Base-by-base conservation (phyloP, 2,113 vertebrate genomes). In the Oenanthe oenanthe region DNA sequence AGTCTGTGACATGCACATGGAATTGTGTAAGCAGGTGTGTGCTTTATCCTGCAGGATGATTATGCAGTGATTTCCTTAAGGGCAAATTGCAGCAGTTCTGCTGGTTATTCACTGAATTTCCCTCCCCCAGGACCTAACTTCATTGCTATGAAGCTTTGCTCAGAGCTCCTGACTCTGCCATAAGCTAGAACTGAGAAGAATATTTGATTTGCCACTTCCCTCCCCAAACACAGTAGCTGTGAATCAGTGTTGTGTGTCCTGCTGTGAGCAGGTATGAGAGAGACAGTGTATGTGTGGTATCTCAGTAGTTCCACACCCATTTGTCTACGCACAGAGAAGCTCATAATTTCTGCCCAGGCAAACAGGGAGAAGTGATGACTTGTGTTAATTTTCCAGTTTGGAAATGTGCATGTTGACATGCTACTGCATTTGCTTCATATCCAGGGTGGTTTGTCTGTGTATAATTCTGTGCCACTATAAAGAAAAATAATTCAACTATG, bases 361-460 rank as follows among this genome's bases (percentile, higher is more conserved):
- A 74, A 45, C 82, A 88, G 88, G 95, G 94, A 68, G 93, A 67
- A 86, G 40, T 29, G 38, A 78, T 90, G 87, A 76, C 47, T 85
- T 82, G 19, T 74, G 34, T 40, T 94, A 76, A 67, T 92, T 92
- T 96, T 93, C 88, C 92, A 74, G 28, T 74, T 57, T 88, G 95
- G 92, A 93, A 96, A 86, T 54, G 65, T 25, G 7, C 1, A 1
- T 77, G 85, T 77, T 95, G 75, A 67, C 61, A 43, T 92, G 85
- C 72, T 88, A 1, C 83, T 63, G 38, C 31, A 81, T 57, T 48
- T 92, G 78, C 66, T 62, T 95, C 28, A 4, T 31, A 42, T 76
- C 47, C 57, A 76, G 61, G 5, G 13, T 74, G 51, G 45, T 81
- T 62, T 48, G 31, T 45, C 13, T 60, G 19, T 15, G 24, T 58